These are phyloP conservation scores for Etheostoma perlongum DNA, from an alignment of 2,797 vertebrate genomes.

Conservation along the genomic window DNA sequence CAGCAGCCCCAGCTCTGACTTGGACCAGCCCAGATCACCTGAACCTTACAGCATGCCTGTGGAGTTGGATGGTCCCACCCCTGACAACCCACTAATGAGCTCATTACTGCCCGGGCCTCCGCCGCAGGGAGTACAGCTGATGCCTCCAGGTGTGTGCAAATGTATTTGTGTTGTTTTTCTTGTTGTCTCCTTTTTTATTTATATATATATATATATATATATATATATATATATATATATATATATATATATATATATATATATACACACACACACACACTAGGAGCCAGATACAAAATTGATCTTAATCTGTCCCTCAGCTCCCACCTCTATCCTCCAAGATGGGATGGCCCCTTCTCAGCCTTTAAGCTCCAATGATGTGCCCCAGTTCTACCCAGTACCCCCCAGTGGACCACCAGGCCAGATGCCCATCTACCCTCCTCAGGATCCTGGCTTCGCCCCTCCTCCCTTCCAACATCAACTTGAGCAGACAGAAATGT, in stretches of 20 bases:
- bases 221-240: neutral
- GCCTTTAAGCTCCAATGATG: slow-evolving; percentile 58
- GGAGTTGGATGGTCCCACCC: slow-evolving; percentile 73
- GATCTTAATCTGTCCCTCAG: slow-evolving; percentile 71
- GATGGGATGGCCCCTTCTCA: slow-evolving; percentile 77
- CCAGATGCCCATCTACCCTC: slow-evolving; percentile 69
- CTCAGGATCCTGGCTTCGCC: slow-evolving; percentile 65
- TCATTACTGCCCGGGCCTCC: slow-evolving; percentile 85
- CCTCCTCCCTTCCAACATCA: slow-evolving; percentile 79
- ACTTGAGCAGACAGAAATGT: slow-evolving; percentile 69
- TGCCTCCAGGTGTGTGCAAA: slow-evolving; percentile 86
- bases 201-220: neutral
- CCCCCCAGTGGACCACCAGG: slow-evolving; percentile 71
- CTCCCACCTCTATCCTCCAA: slow-evolving; percentile 86
- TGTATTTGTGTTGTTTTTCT: slow-evolving; percentile 2
- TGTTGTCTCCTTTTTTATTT: neutral
- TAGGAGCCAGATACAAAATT: neutral
- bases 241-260: no score
- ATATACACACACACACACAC: neutral
- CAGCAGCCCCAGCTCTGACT: slow-evolving; percentile 90
- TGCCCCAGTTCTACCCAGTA: slow-evolving; percentile 85
- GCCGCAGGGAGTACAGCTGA: slow-evolving; percentile 87
- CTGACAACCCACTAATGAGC: slow-evolving; percentile 88
- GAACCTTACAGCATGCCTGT: slow-evolving; percentile 78
- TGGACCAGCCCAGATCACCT: slow-evolving; percentile 84